Evolutionary conservation across 1,140 invertebrate genomes (phyloP).

Genomic region (Theocolax elegans): DNA sequence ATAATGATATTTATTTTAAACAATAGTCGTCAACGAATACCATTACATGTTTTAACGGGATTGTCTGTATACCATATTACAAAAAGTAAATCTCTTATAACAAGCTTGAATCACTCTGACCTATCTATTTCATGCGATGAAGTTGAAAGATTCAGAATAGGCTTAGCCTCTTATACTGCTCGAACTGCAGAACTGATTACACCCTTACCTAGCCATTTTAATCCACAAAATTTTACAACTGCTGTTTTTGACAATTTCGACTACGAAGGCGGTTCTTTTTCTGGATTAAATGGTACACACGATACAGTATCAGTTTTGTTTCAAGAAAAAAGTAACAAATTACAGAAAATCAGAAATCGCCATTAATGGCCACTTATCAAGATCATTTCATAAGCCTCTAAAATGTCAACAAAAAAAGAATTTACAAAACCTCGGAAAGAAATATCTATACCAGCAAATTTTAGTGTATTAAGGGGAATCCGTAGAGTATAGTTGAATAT

Average conservation of each 20-base stretch:
- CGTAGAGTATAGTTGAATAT: too few species aligned
- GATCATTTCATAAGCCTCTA: slow-evolving; percentile 10
- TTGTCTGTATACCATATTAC: slow-evolving; percentile 14
- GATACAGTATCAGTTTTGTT: slow-evolving; percentile 39
- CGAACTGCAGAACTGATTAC: not conserved
- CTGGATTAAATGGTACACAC: slow-evolving; percentile 34
- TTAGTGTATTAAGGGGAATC: too few species aligned
- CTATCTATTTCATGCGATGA: slow-evolving; percentile 39
- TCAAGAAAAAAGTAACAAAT: slow-evolving; percentile 18
- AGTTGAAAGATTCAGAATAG: slow-evolving; percentile 33
- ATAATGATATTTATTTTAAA: slow-evolving; percentile 26
- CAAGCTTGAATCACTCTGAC: slow-evolving; percentile 25
- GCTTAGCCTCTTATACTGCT: slow-evolving; percentile 26
- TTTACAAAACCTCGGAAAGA: not conserved
- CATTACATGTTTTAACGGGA: slow-evolving; percentile 30
- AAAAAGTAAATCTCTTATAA: slow-evolving; percentile 29
- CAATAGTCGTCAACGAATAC: slow-evolving; percentile 23
- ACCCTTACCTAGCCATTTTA: slow-evolving; percentile 41
- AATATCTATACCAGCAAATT: not conserved
- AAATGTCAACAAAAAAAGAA: slow-evolving; percentile 8
- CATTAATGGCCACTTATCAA: not conserved
- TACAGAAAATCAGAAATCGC: not conserved
- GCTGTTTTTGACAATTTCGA: not conserved
- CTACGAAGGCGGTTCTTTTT: slow-evolving; percentile 35
- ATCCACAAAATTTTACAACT: slow-evolving; percentile 35